These are phyloP conservation scores for Sarotherodon lohbergeri DNA, from an alignment of 2,113 vertebrate species.

Conservation along the genomic window DNA sequence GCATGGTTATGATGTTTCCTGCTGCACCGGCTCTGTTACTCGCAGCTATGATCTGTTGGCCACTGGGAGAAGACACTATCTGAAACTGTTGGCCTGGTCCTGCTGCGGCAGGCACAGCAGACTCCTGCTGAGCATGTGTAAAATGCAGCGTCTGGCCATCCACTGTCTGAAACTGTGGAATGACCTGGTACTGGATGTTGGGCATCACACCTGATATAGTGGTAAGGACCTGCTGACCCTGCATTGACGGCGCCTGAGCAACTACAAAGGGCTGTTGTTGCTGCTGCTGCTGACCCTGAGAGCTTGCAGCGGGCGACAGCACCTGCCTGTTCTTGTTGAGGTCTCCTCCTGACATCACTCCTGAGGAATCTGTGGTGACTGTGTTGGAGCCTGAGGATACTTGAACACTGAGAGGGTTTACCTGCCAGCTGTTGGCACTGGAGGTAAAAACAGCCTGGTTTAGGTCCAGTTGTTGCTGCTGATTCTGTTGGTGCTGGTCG, in stretches of 20 bases:
- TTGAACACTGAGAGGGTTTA: conserved; percentile 78
- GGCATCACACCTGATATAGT: conserved; percentile 85
- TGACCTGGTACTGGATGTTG: conserved; percentile 96
- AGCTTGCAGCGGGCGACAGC: conserved; percentile 43
- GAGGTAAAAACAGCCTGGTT: conserved; percentile 82
- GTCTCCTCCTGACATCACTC: conserved; percentile 59
- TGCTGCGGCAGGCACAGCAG: conserved; percentile 45
- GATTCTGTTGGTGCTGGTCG: conserved; percentile 71
- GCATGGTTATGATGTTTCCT: conserved; percentile 89
- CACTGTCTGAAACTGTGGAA: conserved; percentile 94
- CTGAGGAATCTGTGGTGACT: conserved; percentile 71
- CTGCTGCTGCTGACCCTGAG: conserved; percentile 69
- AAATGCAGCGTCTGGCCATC: conserved; percentile 93
- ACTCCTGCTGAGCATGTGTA: conserved; percentile 82
- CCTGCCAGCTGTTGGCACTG: conserved; percentile 89
- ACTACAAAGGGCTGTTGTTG: conserved; percentile 81
- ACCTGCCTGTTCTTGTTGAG: conserved; percentile 74
- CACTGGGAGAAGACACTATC: conserved; percentile 79
- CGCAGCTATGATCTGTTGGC: conserved; percentile 86
- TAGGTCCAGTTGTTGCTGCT: conserved; percentile 80
- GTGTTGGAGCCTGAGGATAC: conserved; percentile 61
- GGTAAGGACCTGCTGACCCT: conserved; percentile 89
- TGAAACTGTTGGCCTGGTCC: conserved; percentile 87
- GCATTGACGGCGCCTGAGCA: conserved; percentile 77
- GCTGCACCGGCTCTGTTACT: conserved; percentile 64